These are phyloP conservation scores for Phataginus tetradactyla DNA, from an alignment of 2,797 vertebrate species.

Conservation along the genomic window DNA sequence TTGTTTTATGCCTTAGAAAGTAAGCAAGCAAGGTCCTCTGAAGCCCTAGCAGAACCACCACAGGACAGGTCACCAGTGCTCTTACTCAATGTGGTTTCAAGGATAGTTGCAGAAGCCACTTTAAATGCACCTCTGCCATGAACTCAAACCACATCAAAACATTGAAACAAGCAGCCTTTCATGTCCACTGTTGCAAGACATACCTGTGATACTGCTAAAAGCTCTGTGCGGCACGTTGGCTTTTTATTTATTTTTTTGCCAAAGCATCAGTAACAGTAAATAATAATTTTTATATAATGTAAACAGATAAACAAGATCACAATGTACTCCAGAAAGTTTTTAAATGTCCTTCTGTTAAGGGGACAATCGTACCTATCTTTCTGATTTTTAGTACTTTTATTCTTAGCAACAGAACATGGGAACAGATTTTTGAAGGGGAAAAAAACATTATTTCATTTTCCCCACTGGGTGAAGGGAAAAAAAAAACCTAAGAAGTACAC, in stretches of 20 bases:
- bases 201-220: constrained; percentile 31
- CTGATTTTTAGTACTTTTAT: neutral
- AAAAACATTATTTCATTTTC: constrained; percentile 30
- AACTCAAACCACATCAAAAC: neutral
- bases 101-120: neutral
- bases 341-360: constrained; percentile 1
- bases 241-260: neutral
- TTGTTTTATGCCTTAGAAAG: neutral
- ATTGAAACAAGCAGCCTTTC: neutral
- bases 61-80: neutral
- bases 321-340: neutral
- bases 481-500: neutral
- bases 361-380: neutral
- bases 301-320: constrained; percentile 21
- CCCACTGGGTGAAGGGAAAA: neutral
- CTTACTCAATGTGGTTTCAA: neutral
- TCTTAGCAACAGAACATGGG: neutral
- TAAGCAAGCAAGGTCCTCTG: neutral
- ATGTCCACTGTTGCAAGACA: constrained; percentile 38
- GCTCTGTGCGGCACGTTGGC: neutral
- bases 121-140: neutral
- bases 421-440: constrained; percentile 40
- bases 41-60: neutral
- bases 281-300: neutral
- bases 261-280: constrained; percentile 33